Conservation (phyloP, 2,113 vertebrate genomes). For the Brachypodius melanocephalos region DNA sequence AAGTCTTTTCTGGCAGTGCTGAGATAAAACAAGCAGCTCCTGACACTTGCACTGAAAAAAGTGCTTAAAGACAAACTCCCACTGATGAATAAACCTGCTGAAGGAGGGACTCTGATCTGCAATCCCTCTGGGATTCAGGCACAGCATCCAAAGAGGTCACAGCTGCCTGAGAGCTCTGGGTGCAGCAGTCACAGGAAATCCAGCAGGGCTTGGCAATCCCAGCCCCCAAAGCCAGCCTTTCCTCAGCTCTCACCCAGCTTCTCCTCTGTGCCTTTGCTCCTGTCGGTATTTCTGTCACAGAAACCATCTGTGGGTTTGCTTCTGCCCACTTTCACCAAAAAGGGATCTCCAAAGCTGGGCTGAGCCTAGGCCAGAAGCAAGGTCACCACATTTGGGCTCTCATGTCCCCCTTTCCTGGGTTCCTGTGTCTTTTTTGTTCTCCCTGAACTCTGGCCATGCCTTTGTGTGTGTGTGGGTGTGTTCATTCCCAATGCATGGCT, state of each 20-base stretch:
- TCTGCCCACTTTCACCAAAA: background rate
- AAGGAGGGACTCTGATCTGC: background rate
- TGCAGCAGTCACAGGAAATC: background rate
- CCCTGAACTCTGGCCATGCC: background rate
- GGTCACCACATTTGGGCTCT: background rate
- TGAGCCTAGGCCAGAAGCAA: background rate
- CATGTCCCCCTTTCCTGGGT: background rate
- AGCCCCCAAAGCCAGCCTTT: background rate
- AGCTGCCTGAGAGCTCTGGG: background rate
- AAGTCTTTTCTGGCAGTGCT: background rate
- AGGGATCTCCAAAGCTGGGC: rapidly evolving
- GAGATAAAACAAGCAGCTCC: background rate
- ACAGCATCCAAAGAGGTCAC: background rate
- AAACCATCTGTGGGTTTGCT: background rate
- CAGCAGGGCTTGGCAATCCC: background rate
- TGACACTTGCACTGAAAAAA: background rate
- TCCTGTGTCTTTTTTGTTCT: background rate
- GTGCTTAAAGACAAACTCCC: background rate
- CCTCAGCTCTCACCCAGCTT: background rate
- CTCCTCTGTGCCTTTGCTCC: background rate
- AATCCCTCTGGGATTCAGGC: background rate
- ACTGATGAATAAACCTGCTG: background rate
- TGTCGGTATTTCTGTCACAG: background rate
- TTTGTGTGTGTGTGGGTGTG: background rate
- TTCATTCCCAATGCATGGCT: background rate